Evolutionary conservation across 2,888 invertebrate species (phyloP), one percentile per base, ranked within the genome.

Genomic region (Phalera bucephala): DNA sequence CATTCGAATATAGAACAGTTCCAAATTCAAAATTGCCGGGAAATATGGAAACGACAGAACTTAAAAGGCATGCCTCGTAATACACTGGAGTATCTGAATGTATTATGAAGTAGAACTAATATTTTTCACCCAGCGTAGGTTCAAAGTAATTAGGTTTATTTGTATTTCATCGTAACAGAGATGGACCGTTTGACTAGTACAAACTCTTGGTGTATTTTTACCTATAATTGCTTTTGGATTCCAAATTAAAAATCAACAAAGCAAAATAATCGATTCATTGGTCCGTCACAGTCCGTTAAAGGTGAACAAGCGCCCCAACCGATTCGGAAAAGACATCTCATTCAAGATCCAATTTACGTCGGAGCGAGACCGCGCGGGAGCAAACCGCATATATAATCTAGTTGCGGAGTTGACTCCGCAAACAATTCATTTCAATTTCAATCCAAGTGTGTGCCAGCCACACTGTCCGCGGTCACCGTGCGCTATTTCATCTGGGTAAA

Each of bases 361-460:
- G 50, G 59, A 58, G 66, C n/a, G n/a, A n/a, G n/a, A n/a, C n/a
- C n/a, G n/a, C n/a, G n/a, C 51, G 65, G 48, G 66, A 64, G 67
- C 64, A 64, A 74, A 72, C 81, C 79, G 68, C 81, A 76, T 65
- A n/a, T n/a, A 73, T 72, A 73, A 72, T 72, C 69, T 67, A 64
- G 70, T 60, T 60, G 64, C 58, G 54, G 51, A 62, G 72, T 70
- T 63, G 69, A 72, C 77, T 77, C 71, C 45, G 70, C 80, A 81
- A 83, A 86, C 86, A 83, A 82, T 84, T 82, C 76, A 85, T 84
- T 84, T 80, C 77, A 76, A 79, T 83, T 82, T 71, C 75, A 74
- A 72, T 77, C 67, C 63, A 61, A 69, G 70, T 62, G 69, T 60
- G 49, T 64, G 67, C 62, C 66, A 63, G 57, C 55, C 51, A 58